phyloP scores from a whole-genome alignment of 2,113 vertebrate species.

The Herpailurus yagouaroundi region DNA sequence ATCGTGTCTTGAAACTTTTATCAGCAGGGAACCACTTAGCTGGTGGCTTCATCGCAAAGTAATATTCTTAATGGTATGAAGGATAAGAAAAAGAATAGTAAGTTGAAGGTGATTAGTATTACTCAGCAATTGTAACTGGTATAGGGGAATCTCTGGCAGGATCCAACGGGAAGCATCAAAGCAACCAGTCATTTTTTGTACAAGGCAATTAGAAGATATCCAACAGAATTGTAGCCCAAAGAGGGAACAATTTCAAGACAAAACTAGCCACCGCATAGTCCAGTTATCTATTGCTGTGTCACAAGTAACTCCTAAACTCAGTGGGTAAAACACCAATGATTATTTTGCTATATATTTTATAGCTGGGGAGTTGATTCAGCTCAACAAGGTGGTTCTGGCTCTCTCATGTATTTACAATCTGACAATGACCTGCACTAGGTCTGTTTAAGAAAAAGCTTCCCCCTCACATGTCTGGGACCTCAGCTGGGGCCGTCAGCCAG shows the following conservation, averaged over 20 bases:
- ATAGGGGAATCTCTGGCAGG: background rate
- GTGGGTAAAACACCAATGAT: background rate
- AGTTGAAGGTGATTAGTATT: background rate
- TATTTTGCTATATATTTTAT: background rate
- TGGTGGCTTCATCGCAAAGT: background rate
- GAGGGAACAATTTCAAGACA: background rate
- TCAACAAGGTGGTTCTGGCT: background rate
- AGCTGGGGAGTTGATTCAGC: background rate
- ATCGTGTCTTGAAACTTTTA: conserved; percentile 7
- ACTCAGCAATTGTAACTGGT: background rate
- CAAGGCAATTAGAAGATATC: background rate
- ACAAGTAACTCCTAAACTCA: background rate
- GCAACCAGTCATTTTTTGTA: background rate
- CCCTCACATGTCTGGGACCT: background rate
- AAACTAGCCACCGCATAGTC: background rate
- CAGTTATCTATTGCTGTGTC: background rate
- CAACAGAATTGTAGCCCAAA: background rate
- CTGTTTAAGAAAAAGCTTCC: background rate
- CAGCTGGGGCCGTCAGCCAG: too few relatives aligned
- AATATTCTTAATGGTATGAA: background rate
- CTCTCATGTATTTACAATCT: background rate
- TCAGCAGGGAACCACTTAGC: background rate
- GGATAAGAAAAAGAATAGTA: background rate
- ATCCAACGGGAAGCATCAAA: background rate
- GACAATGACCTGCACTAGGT: background rate